Base-by-base conservation (phyloP, 2,888 invertebrate genomes). In the Trichopria drosophilae region DNA sequence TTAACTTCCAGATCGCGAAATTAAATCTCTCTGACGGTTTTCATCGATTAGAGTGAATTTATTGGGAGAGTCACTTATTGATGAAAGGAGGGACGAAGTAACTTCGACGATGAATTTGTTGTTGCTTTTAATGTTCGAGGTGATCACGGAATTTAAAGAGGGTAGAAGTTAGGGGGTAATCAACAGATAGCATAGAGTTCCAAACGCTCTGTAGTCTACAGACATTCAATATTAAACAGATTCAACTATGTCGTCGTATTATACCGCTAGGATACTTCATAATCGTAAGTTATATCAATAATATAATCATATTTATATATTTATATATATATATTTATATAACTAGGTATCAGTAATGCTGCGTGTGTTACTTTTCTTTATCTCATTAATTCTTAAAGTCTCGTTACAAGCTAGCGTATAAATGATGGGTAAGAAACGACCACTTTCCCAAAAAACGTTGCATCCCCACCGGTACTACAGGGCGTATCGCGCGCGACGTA, bases 171-270 rank as follows among this genome's bases (percentile, higher is more conserved):
- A 34, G 46, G 56, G 60, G 60, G 55, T 61, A 63, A 61, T 71
- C 62, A 63, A 66, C 69, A 67, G 69, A 64, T 68, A 71, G 74
- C 74, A 75, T 71, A 73, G 75, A 75, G 75, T 75, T 75, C 75
- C 73, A 75, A 75, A 75, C 74, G 75, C 75, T 75, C 73, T 66
- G 68, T 73, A 69, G 68, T 71, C 72, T 73, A 74, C 73, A 73
- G 70, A 73, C 74, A 75, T 75, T 72, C 73, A 73, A 72, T 73
- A 73, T 74, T 53, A 72, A 74, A 75, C 74, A 74, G 73, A 73
- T 75, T 24, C 10, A 74, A 73, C 73, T 71, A 72, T 72, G 66
- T 72, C 69, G 64, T 71, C 72, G 68, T 53, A 71, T 71, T 68
- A 72, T 74, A 74, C 67, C 71, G 64, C 71, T 75, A 74, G 73